These are phyloP conservation scores for Morphnarchus princeps DNA, from an alignment of 2,113 vertebrate genomes.

Conservation along the genomic window DNA sequence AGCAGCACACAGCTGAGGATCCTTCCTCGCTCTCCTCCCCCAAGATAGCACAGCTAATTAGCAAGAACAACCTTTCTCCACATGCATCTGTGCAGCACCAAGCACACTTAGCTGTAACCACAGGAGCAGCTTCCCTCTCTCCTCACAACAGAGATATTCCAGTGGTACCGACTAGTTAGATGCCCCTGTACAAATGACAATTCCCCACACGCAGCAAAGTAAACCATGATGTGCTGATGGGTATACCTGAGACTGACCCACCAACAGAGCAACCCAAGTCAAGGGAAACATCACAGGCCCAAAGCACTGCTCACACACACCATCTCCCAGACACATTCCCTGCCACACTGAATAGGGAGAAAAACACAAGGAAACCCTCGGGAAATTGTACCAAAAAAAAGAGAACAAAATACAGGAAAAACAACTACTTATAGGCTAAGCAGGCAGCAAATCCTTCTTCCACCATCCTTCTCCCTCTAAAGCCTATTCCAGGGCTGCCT, in stretches of 20 bases:
- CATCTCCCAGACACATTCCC: neutral
- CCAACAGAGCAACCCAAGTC: rapidly evolving
- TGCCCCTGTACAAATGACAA: rapidly evolving
- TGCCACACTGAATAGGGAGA: rapidly evolving
- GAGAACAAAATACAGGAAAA: neutral
- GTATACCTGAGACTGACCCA: rapidly evolving
- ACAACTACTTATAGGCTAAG: neutral
- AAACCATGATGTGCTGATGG: rapidly evolving
- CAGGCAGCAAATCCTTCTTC: rapidly evolving
- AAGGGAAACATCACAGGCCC: neutral
- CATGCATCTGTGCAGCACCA: rapidly evolving
- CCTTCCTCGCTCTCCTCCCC: neutral
- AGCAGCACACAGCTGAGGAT: neutral
- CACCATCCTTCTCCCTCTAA: neutral
- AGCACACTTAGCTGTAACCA: neutral
- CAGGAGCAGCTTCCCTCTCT: neutral
- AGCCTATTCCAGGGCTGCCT: rapidly evolving
- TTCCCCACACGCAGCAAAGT: too few species aligned
- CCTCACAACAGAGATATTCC: neutral
- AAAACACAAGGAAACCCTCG: neutral
- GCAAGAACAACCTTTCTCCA: neutral
- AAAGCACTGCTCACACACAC: neutral
- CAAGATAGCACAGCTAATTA: rapidly evolving
- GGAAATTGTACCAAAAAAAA: neutral
- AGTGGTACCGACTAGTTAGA: rapidly evolving